Evolutionary conservation across 1,140 invertebrate genomes (phyloP).

Genomic region (Agrypnia vestita): DNA sequence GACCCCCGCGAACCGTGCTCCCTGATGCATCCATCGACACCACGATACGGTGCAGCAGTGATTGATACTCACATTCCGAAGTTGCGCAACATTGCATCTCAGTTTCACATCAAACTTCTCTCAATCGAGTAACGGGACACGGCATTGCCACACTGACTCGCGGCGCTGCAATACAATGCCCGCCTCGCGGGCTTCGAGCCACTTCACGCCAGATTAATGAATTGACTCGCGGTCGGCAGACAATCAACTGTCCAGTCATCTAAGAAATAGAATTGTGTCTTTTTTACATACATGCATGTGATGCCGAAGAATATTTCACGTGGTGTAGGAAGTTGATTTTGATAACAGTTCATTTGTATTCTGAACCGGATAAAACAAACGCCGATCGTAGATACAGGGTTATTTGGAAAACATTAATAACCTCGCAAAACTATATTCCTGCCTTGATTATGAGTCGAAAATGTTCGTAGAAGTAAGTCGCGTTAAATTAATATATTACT

Average conservation of each 20-base stretch:
- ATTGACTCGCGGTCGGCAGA: neutral
- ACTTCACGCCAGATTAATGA: neutral
- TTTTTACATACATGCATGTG: too few relatives aligned
- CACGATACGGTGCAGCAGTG: neutral
- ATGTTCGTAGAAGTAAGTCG: too few relatives aligned
- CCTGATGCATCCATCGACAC: neutral
- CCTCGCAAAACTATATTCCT: too few relatives aligned
- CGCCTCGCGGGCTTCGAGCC: neutral
- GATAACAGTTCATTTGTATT: too few relatives aligned
- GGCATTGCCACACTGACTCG: neutral
- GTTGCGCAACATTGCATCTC: constrained; percentile 11
- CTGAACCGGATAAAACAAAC: too few relatives aligned
- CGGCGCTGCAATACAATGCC: constrained; percentile 3
- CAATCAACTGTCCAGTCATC: constrained; percentile 12
- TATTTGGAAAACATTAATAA: too few relatives aligned
- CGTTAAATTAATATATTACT: too few relatives aligned
- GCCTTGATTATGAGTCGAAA: too few relatives aligned
- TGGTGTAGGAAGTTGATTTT: too few relatives aligned
- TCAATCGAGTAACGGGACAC: constrained; percentile 9
- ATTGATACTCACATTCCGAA: constrained; percentile 8
- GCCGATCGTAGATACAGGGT: too few relatives aligned
- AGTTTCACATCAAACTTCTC: constrained; percentile 9
- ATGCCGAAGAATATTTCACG: neutral
- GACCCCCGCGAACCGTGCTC: neutral
- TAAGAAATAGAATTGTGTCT: too few relatives aligned